phyloP scores from a whole-genome alignment of 2,113 vertebrate genomes.

The Neoarius graeffei region DNA sequence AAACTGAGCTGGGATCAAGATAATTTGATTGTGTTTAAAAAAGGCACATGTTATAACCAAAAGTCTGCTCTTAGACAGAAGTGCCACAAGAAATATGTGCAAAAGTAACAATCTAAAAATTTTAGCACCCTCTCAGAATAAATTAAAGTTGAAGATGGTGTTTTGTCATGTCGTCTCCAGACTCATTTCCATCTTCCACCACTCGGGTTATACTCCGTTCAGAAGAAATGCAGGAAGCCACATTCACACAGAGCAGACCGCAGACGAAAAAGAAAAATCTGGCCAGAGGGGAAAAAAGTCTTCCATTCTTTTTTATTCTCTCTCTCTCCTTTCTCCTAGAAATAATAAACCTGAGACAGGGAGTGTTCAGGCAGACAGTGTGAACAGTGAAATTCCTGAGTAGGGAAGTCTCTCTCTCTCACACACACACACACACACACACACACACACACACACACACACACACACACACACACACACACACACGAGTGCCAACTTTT shows the following conservation, averaged over 20 bases:
- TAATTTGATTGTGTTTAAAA: no score
- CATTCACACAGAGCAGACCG: background rate
- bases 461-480: conserved; percentile 12
- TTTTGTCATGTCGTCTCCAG: conserved; percentile 14
- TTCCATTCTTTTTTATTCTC: background rate
- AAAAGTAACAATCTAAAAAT: background rate
- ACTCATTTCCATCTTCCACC: background rate
- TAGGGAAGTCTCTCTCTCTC: background rate
- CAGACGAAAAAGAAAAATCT: background rate
- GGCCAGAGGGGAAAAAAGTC: background rate
- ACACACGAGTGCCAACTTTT: background rate
- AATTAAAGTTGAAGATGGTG: background rate
- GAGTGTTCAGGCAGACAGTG: conserved; percentile 37
- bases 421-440: conserved; percentile 12
- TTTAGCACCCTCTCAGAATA: background rate
- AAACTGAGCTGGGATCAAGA: background rate
- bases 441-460: conserved; percentile 15
- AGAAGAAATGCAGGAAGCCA: background rate
- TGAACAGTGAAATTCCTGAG: conserved; percentile 53
- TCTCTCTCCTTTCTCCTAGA: conserved; percentile 14
- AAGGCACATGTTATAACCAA: background rate
- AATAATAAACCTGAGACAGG: conserved; percentile 50
- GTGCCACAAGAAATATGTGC: background rate
- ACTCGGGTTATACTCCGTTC: background rate
- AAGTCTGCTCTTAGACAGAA: background rate